Percentiles rank a stretch among this genome's conserved stretches.
phyloP scores from a whole-genome alignment of 2,113 vertebrate genomes.

The Stegastes partitus region DNA sequence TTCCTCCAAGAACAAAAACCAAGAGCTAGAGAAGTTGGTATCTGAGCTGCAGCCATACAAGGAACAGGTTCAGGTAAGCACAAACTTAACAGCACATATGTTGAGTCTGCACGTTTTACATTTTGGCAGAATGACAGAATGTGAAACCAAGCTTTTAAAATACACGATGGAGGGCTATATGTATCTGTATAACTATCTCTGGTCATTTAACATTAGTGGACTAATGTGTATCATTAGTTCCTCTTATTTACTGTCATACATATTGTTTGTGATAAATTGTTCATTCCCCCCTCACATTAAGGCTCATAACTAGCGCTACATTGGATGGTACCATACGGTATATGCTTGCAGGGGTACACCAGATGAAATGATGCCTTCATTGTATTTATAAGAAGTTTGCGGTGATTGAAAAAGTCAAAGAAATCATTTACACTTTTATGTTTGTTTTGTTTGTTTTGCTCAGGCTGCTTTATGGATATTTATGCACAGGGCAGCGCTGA shows the following conservation, averaged over 20 bases:
- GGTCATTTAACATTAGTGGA: too few relatives aligned
- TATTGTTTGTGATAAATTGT: background rate
- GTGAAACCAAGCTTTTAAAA: too few relatives aligned
- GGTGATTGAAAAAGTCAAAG: background rate
- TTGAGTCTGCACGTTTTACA: background rate
- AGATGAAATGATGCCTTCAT: background rate
- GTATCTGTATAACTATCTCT: too few relatives aligned
- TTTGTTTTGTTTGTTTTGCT: too few relatives aligned
- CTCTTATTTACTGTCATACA: too few relatives aligned
- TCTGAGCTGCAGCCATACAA: constrained; percentile 88
- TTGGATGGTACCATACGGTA: background rate
- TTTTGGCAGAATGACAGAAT: background rate
- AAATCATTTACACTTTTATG: background rate
- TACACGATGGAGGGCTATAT: too few relatives aligned
- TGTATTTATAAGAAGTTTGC: too few relatives aligned
- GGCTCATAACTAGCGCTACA: background rate
- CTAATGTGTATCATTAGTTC: too few relatives aligned
- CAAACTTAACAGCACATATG: background rate
- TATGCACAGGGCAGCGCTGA: background rate
- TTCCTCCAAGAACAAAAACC: constrained; percentile 76
- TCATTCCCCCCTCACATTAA: background rate
- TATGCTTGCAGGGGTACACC: constrained; percentile 42
- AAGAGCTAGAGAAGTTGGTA: constrained; percentile 82
- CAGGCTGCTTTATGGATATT: background rate
- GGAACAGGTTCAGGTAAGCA: constrained; percentile 88